phyloP scores from a whole-genome alignment of 1,140 invertebrate genomes.

The Camponotus pennsylvanicus region DNA sequence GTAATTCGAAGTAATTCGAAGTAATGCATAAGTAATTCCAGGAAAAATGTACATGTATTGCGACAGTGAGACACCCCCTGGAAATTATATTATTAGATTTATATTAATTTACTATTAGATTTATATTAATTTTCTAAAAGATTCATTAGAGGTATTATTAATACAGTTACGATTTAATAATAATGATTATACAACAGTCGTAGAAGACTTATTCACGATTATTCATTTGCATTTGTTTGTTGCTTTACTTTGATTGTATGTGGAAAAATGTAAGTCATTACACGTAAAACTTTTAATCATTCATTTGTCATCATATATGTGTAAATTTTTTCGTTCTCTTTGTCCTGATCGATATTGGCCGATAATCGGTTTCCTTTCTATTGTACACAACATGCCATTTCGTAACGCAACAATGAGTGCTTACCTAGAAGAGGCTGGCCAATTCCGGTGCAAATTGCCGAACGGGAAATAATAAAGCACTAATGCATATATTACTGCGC shows the following conservation, averaged over 20 bases:
- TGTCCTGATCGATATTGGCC: constrained; percentile 28
- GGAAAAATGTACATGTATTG: too few relatives aligned
- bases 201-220: neutral
- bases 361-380: constrained; percentile 75
- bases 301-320: neutral
- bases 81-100: too few relatives aligned
- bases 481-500: constrained; percentile 19
- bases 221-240: neutral
- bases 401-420: constrained; percentile 64
- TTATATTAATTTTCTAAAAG: too few relatives aligned
- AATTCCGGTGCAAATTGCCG: constrained; percentile 69
- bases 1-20: too few relatives aligned
- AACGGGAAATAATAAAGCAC: constrained; percentile 63
- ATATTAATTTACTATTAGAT: too few relatives aligned
- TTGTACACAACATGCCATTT: constrained; percentile 65
- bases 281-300: constrained; percentile 2
- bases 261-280: neutral
- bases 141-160: too few relatives aligned
- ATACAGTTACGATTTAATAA: too few relatives aligned
- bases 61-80: too few relatives aligned
- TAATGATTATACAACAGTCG: too few relatives aligned
- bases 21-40: too few relatives aligned
- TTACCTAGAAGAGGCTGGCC: constrained; percentile 68
- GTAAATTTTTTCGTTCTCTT: neutral
- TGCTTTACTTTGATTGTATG: neutral